Evolutionary conservation across 2,888 invertebrate species (phyloP), one percentile per base, ranked within the genome.

Genomic region (Tineola bisselliella): DNA sequence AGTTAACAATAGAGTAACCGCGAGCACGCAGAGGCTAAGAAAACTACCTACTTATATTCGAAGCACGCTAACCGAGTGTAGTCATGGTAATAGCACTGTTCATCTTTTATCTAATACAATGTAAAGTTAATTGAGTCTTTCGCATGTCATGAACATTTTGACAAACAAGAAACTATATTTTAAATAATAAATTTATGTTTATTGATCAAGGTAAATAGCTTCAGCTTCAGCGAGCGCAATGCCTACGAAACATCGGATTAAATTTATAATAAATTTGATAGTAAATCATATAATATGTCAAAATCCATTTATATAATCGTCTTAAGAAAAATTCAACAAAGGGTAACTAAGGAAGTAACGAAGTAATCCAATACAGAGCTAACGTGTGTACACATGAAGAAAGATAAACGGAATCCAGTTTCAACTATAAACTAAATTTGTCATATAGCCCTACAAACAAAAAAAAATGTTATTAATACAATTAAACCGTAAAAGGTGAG

Each of bases 31-130:
- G 19, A 54, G 25, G n/a, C 25, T 54, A 25, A 54, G 54, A 54
- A 48, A 54, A 54, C 54, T 54, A 54, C 54, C 54, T 25, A 54
- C 17, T 54, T 54, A 54, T 18, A 54, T 54, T 19, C 54, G 25
- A 54, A 54, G 17, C 54, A 54, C 25, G 54, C 19, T 54, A 54
- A 54, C 54, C 19, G 25, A 54, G 18, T 25, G 25, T 54, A 54
- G 19, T 25, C 54, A 54, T 18, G 54, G 54, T 48, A 54, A 54
- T 54, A 25, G 18, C 54, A 54, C 25, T 54, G 25, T 54, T 54
- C 18, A 25, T 25, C 25, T 18, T 54, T 54, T 19, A 19, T 54
- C 54, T 54, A 17, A 13, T 17, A 48, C 48, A 48, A 15, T 48
- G 48, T 48, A 15, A 13, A 13, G 13, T 15, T 48, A 48, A 48